Base-by-base conservation (phyloP, 2,888 invertebrate genomes). In the Morinoia aosen region DNA sequence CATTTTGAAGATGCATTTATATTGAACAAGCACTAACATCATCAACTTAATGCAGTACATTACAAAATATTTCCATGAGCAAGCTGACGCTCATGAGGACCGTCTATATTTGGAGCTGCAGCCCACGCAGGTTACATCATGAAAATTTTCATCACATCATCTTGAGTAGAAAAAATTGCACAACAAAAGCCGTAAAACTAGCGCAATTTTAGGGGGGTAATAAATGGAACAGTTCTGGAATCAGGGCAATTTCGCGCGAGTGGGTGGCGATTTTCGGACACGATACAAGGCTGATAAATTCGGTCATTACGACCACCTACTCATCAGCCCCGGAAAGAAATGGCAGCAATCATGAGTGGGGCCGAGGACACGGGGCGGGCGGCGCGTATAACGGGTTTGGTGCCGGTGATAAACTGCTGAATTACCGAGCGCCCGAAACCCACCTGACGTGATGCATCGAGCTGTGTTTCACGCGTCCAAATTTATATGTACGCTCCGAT, bases 201-300 rank as follows among this genome's bases (percentile, higher is more conserved):
- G 76, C 8, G 76, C 76, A 76, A 76, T 76, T 76, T 76, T 76
- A 19, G 76, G 76, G 61, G 76, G 76, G 7, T 33, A 76, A 76
- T 76, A 76, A 76, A 76, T 76, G 76, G 76, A 76, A 76, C 76
- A 76, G 76, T 76, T 76, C 25, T 76, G 76, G 25, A 76, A 76
- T 76, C 76, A 76, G 25, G 76, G 76, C 76, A 76, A 76, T 76
- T 76, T 76, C 19, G 76, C 76, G 25, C 8, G 76, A 76, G 76
- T 76, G 76, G 76, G 10, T 76, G 33, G 76, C 76, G 76, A 76
- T 76, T 76, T 76, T 76, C 76, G 14, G 76, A 76, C 76, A 76
- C 76, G 76, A 76, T 76, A 76, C 76, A 76, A 76, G 76, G 76
- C 76, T 76, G 76, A 76, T 76, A 76, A 76, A 76, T 76, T 76